Evolutionary conservation across 2,888 invertebrate genomes (phyloP).

Genomic region (Silvanus unidentatus): DNA sequence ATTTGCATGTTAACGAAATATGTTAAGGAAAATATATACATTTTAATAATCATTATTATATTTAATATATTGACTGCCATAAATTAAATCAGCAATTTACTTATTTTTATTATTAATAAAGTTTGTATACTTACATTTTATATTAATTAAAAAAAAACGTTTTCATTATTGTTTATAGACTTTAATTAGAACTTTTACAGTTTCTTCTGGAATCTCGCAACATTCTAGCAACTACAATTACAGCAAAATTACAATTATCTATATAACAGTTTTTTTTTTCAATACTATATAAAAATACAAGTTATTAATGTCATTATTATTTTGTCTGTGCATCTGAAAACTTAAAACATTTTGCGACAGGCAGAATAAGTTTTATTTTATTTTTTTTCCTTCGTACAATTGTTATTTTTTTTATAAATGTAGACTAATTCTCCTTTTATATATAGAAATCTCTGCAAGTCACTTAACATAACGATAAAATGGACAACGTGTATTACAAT

Average conservation of each 20-base stretch:
- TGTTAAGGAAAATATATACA: constrained; percentile 10
- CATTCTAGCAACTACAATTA: constrained; percentile 50
- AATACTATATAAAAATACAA: constrained; percentile 16
- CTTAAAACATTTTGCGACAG: constrained; percentile 8
- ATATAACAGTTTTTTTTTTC: constrained; percentile 11
- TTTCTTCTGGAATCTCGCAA: constrained; percentile 44
- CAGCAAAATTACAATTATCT: constrained; percentile 32
- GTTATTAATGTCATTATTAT: constrained; percentile 21
- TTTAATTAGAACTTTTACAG: constrained; percentile 22
- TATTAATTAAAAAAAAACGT: neutral
- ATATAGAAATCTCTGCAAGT: neutral
- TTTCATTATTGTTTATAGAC: neutral
- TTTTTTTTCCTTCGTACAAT: constrained; percentile 8
- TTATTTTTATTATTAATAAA: neutral
- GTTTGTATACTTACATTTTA: neutral
- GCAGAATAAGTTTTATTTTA: constrained; percentile 13
- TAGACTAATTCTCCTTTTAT: constrained; percentile 24
- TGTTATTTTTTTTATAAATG: constrained; percentile 6
- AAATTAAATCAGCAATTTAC: too few relatives aligned
- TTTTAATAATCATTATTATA: too few relatives aligned
- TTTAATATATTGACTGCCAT: too few relatives aligned
- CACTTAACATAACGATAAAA: neutral
- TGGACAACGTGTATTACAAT: too few relatives aligned
- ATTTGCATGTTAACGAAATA: constrained; percentile 22
- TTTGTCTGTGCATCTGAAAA: constrained; percentile 19